phyloP scores from a whole-genome alignment of 2,888 invertebrate genomes.

The Pherbina coryleti region DNA sequence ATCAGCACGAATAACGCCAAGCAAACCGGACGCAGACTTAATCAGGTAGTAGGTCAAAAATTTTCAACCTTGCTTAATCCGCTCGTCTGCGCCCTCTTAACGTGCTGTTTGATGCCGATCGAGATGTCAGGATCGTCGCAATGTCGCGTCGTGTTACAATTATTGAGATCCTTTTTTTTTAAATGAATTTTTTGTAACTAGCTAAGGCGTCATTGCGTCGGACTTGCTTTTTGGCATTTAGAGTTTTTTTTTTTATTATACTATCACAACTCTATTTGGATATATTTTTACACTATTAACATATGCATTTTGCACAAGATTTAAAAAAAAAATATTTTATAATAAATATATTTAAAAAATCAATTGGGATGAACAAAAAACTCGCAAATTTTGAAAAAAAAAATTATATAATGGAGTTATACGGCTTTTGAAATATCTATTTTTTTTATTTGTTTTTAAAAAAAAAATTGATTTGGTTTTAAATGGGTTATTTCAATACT shows the following conservation, averaged over 20 bases:
- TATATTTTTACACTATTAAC: no score
- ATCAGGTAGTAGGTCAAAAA: conserved; percentile 10
- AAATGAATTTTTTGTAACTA: conserved; percentile 11
- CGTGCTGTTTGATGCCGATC: background rate
- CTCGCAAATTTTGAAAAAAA: no score
- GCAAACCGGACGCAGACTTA: background rate
- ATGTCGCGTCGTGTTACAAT: conserved; percentile 46
- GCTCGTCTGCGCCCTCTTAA: background rate
- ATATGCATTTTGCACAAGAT: no score
- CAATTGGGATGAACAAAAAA: no score
- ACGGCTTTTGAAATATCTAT: no score
- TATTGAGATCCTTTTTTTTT: conserved; percentile 19
- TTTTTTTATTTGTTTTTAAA: no score
- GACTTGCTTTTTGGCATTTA: background rate
- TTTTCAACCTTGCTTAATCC: conserved; percentile 19
- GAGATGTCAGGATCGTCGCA: conserved; percentile 34
- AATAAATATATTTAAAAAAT: no score
- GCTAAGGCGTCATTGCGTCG: background rate
- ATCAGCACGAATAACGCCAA: background rate
- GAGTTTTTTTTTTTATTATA: background rate
- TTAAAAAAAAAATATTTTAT: no score
- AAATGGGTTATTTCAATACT: no score
- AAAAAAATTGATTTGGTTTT: no score
- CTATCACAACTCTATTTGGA: no score
- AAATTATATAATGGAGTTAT: no score